A percentile compares a stretch with the other conserved stretches of the same genome.
Conservation (phyloP, 2,888 invertebrate species). For the Gymnoscelis rufifasciata region DNA sequence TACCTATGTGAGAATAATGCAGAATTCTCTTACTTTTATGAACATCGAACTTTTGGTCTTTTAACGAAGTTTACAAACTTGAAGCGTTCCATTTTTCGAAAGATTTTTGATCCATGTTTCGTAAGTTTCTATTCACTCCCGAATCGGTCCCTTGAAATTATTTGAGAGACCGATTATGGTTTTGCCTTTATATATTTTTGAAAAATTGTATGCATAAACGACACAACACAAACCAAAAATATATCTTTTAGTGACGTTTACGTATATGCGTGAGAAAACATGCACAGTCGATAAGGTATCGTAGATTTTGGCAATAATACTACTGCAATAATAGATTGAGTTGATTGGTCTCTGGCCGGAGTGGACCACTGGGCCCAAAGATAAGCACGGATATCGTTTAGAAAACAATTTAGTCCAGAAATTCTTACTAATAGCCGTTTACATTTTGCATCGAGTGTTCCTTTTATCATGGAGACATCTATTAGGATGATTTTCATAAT, state of each 20-base stretch:
- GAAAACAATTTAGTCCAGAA: background rate
- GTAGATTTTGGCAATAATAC: conserved; percentile 19
- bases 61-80: conserved; percentile 16
- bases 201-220: conserved; percentile 58
- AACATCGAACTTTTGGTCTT: conserved; percentile 28
- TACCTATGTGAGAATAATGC: conserved; percentile 3
- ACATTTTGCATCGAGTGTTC: background rate
- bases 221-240: conserved; percentile 66
- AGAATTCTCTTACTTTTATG: conserved; percentile 13
- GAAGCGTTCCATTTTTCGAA: conserved; percentile 35
- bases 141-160: conserved; percentile 22
- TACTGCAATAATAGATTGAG: conserved; percentile 19
- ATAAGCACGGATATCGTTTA: background rate
- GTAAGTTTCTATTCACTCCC: conserved; percentile 45
- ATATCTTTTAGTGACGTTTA: conserved; percentile 38
- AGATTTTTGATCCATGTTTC: conserved; percentile 43
- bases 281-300: conserved; percentile 20
- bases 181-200: conserved; percentile 49
- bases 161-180: conserved; percentile 20
- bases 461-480: background rate
- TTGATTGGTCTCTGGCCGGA: conserved; percentile 17
- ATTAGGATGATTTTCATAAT: background rate
- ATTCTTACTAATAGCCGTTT: background rate
- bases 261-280: conserved; percentile 50
- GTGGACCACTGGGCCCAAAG: background rate